Evolutionary conservation across 2,797 vertebrate species (phyloP).

Genomic region (Spinus pinus): DNA sequence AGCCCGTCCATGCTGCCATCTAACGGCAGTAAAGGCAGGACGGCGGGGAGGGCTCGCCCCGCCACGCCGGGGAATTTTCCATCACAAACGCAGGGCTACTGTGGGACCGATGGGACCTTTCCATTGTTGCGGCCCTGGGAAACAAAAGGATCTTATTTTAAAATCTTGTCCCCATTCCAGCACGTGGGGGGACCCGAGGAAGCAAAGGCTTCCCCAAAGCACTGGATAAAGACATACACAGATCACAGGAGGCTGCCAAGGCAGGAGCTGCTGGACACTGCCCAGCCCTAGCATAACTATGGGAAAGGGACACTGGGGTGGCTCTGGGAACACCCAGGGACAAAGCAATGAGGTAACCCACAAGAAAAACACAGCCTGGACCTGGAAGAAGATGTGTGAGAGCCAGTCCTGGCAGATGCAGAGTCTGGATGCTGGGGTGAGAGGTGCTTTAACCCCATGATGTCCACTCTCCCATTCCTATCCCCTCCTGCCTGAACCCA

Average conservation of each 20-base stretch:
- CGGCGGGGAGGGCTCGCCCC: background rate
- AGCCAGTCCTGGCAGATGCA: background rate
- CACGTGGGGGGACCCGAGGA: background rate
- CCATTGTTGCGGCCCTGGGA: constrained; percentile 10
- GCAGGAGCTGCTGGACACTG: background rate
- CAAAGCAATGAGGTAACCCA: background rate
- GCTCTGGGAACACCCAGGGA: background rate
- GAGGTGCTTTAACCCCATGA: fast-evolving
- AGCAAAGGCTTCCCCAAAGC: constrained; percentile 7
- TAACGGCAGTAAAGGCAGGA: background rate
- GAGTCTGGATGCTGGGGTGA: background rate
- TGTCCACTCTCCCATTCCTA: background rate
- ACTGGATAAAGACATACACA: background rate
- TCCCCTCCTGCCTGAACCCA: background rate
- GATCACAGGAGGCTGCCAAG: fast-evolving
- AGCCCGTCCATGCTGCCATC: constrained; percentile 38
- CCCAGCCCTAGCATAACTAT: background rate
- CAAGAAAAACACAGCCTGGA: background rate
- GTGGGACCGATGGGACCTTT: constrained; percentile 39
- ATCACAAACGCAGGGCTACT: constrained; percentile 29
- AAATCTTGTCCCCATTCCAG: background rate
- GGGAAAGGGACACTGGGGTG: background rate
- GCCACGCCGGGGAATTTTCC: constrained; percentile 7
- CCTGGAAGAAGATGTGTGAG: fast-evolving
- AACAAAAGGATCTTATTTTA: constrained; percentile 42